phyloP scores from a whole-genome alignment of 2,113 vertebrate species.

The human (Homo sapiens) region DNA sequence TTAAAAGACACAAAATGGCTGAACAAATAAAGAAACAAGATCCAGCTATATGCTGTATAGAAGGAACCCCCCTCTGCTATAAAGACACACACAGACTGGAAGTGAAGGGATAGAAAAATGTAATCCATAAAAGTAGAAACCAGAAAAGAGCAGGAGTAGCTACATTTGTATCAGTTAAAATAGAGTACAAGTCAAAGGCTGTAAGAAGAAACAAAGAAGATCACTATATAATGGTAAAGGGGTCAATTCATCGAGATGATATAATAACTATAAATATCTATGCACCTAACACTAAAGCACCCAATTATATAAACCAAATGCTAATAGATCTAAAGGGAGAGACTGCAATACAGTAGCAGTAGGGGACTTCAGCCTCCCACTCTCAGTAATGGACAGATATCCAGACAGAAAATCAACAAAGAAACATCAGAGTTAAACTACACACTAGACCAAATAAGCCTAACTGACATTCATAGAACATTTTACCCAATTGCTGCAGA shows the following conservation, averaged over 20 bases:
- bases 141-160: background rate
- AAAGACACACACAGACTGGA: background rate
- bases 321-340: background rate
- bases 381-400: background rate
- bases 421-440: background rate
- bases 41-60: background rate
- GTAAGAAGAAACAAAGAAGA: background rate
- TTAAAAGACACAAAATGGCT: background rate
- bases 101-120: background rate
- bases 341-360: background rate
- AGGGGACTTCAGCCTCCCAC: background rate
- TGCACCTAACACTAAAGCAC: background rate
- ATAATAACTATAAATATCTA: background rate
- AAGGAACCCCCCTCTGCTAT: background rate
- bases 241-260: background rate
- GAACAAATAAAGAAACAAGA: background rate
- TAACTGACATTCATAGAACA: background rate
- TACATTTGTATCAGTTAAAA: background rate
- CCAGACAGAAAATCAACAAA: background rate
- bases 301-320: background rate
- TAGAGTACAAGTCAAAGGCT: background rate
- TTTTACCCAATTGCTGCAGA: background rate
- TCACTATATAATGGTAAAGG: background rate
- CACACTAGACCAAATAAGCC: background rate
- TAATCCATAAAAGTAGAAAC: background rate